Base-by-base conservation (phyloP, 2,113 vertebrate genomes). In the Cyanistes caeruleus region DNA sequence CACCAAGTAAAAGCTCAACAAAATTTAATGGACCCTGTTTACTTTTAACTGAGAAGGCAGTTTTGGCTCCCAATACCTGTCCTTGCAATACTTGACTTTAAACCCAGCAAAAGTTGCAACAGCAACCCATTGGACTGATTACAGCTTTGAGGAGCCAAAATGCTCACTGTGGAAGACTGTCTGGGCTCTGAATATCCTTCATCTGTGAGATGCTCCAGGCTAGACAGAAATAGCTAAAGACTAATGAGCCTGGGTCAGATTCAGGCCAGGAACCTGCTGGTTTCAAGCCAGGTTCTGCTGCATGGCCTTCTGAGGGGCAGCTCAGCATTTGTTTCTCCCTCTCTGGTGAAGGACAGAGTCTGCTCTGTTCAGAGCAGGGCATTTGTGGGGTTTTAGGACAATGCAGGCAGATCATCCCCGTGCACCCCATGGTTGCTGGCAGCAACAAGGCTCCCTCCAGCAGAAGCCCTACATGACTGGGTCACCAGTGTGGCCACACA, bases 221-320 rank as follows among this genome's bases (percentile, higher is more conserved):
- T 91, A 95, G 84, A 95, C 91, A 93, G 91, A 93, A 95, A 95
- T 96, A 96, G 89, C 93, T 94, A 11, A 91, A 84, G 80, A 89
- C 87, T 94, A 94, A 95, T 96, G 89, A 96, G 84, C 27, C 67
- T 84, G 70, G 89, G 91, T 93, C 93, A 93, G 67, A 90, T 84
- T 82, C 65, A 87, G 89, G 93, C 91, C 89, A 93, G 93, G 76
- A 94, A 85, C 62, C 77, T 62, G 53, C 81, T 94, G 87, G 68
- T 94, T 95, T 93, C n/a, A 75, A 95, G 84, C 84, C 95, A 89
- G 78, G n/a, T 89, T 93, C 68, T 93, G 89, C 77, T 9, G 2
- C 58, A 9, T 68, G 46, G 44, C 43, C 64, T 84, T 92, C 65
- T 75, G 62, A 94, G 84, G 63, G 72, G 52, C 3, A 20, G 23